Evolutionary conservation across 2,888 invertebrate species (phyloP).

Genomic region (Acrocyrtus sp.): DNA sequence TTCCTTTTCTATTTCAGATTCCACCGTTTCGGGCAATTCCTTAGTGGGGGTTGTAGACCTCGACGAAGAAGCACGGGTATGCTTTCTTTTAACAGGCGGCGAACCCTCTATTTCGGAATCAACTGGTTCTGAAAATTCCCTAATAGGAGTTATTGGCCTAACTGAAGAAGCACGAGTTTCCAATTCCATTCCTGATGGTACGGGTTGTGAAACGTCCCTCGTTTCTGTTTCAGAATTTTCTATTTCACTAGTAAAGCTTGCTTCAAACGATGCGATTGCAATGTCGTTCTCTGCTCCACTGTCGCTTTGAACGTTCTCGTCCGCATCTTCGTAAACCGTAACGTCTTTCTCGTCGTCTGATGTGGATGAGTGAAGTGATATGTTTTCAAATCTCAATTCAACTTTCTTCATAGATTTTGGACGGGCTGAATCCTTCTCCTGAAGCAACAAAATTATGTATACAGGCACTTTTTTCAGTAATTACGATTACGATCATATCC

Average conservation of each 20-base stretch:
- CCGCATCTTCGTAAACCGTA: slow-evolving; percentile 35
- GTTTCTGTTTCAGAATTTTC: not conserved
- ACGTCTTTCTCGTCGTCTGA: slow-evolving; percentile 22
- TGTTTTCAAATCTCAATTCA: slow-evolving; percentile 33
- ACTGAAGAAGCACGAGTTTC: no score
- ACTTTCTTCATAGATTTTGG: slow-evolving; percentile 30
- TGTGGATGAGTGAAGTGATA: slow-evolving; percentile 12
- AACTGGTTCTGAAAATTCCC: not conserved
- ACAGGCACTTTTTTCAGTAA: not conserved
- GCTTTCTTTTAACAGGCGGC: not conserved
- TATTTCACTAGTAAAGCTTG: slow-evolving; percentile 12
- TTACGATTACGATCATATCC: no score
- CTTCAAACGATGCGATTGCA: not conserved
- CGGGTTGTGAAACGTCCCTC: not conserved
- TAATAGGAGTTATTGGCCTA: slow-evolving; percentile 5
- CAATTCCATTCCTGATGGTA: not conserved
- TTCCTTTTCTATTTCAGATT: not conserved
- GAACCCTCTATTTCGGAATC: not conserved
- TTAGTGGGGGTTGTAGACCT: slow-evolving; percentile 7
- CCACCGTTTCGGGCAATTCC: not conserved
- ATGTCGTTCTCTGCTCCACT: not conserved
- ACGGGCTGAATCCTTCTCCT: slow-evolving; percentile 32
- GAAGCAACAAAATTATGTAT: not conserved
- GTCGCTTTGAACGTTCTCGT: not conserved
- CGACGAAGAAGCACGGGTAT: not conserved